A percentile compares a stretch with the other conserved stretches of the same genome.
Conservation (phyloP, 1,140 invertebrate species). For the Yoshiicerus persimilis region DNA sequence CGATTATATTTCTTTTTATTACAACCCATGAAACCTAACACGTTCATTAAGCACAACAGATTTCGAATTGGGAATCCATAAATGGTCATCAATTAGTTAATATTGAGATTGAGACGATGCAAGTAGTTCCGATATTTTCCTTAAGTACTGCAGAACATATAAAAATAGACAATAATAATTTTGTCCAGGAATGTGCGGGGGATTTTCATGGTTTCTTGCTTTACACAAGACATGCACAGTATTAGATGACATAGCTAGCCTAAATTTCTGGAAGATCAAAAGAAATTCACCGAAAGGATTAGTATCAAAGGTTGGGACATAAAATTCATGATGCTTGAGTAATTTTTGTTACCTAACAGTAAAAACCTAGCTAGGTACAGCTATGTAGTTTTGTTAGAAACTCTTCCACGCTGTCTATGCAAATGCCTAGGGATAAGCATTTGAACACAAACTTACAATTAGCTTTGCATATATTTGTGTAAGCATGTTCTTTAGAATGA, state of each 20-base stretch:
- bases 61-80: too few species aligned
- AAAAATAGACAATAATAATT: too few species aligned
- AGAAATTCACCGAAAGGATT: background rate
- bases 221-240: background rate
- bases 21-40: background rate
- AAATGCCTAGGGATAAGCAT: background rate
- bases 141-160: too few species aligned
- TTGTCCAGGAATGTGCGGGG: too few species aligned
- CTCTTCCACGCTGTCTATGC: background rate
- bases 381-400: too few species aligned
- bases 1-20: background rate
- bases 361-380: background rate
- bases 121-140: too few species aligned
- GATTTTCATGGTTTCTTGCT: too few species aligned
- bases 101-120: too few species aligned
- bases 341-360: background rate
- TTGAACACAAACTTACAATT: too few species aligned
- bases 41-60: background rate
- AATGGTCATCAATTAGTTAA: too few species aligned
- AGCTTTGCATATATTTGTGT: too few species aligned
- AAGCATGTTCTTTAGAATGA: background rate
- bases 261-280: background rate
- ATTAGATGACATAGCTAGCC: background rate
- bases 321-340: too few species aligned
- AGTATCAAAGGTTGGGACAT: background rate